These are phyloP conservation scores for Eubasilissa splendida DNA, from an alignment of 2,888 invertebrate genomes.

Conservation along the genomic window DNA sequence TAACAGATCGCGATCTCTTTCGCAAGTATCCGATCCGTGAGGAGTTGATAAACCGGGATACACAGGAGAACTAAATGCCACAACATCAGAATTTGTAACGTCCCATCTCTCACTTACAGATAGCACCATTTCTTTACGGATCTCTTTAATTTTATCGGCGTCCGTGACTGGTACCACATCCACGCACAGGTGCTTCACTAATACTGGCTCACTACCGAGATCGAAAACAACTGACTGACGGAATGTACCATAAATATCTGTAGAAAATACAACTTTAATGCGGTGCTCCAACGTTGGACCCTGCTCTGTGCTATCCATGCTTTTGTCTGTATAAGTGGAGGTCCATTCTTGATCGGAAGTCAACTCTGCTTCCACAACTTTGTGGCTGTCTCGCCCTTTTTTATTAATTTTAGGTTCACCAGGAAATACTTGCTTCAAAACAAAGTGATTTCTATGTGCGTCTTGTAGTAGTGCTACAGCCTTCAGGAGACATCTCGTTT, in stretches of 20 bases:
- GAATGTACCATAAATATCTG: constrained; percentile 84
- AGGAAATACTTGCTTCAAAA: constrained; percentile 70
- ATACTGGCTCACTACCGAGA: constrained; percentile 77
- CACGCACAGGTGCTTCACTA: constrained; percentile 80
- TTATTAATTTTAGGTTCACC: constrained; percentile 59
- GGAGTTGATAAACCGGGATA: constrained; percentile 69
- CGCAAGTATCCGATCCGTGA: constrained; percentile 66
- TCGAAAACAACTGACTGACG: constrained; percentile 85
- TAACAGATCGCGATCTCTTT: constrained; percentile 72
- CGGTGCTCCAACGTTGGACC: constrained; percentile 64
- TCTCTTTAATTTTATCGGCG: constrained; percentile 76
- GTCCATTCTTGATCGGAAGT: constrained; percentile 74
- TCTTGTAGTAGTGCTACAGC: constrained; percentile 81
- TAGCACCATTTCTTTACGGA: constrained; percentile 75
- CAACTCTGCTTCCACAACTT: constrained; percentile 64
- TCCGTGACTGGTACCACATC: constrained; percentile 83
- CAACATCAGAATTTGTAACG: constrained; percentile 70
- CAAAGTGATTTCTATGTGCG: constrained; percentile 79
- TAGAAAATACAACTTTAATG: constrained; percentile 75
- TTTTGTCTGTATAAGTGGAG: constrained; percentile 60
- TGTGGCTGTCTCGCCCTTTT: constrained; percentile 56
- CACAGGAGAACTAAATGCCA: constrained; percentile 73
- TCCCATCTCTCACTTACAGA: constrained; percentile 78
- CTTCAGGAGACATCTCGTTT: constrained; percentile 70
- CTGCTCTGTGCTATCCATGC: constrained; percentile 57